These are phyloP conservation scores for Cryptocheilus praepositus DNA, from an alignment of 2,888 invertebrate species.

Conservation along the genomic window DNA sequence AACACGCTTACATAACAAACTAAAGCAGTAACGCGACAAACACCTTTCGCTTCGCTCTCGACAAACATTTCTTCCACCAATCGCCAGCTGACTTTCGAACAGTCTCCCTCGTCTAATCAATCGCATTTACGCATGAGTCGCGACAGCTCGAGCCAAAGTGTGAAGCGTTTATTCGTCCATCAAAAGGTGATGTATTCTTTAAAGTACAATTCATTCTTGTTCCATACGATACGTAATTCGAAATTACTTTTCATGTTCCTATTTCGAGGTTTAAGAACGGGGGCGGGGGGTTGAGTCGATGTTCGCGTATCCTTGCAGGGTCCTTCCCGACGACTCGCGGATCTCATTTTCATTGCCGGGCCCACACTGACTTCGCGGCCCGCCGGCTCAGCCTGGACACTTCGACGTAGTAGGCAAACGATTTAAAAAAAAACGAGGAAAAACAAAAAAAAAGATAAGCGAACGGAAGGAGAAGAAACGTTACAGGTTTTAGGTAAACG, in stretches of 20 bases:
- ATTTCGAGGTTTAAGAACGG: conserved; percentile 41
- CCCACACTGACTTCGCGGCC: neutral
- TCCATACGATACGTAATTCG: conserved; percentile 44
- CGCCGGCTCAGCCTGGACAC: neutral
- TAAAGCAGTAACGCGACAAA: no score
- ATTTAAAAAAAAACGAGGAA: no score
- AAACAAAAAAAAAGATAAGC: conserved; percentile 13
- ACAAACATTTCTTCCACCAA: no score
- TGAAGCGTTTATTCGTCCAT: conserved; percentile 44
- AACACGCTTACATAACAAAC: no score
- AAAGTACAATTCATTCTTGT: conserved; percentile 53
- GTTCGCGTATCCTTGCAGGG: conserved; percentile 29
- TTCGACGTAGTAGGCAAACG: no score
- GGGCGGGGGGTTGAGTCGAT: conserved; percentile 21
- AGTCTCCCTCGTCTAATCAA: no score
- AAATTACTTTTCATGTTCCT: conserved; percentile 54
- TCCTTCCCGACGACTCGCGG: conserved; percentile 48
- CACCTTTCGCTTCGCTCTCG: no score
- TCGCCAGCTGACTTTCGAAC: no score
- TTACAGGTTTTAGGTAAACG: conserved; percentile 21
- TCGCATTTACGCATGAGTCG: no score
- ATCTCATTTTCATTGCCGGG: conserved; percentile 43
- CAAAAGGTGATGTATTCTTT: conserved; percentile 51
- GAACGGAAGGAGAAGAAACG: neutral
- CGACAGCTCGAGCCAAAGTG: neutral